These are phyloP conservation scores for Panulirus ornatus DNA, from an alignment of 1,140 invertebrate genomes.

Conservation along the genomic window DNA sequence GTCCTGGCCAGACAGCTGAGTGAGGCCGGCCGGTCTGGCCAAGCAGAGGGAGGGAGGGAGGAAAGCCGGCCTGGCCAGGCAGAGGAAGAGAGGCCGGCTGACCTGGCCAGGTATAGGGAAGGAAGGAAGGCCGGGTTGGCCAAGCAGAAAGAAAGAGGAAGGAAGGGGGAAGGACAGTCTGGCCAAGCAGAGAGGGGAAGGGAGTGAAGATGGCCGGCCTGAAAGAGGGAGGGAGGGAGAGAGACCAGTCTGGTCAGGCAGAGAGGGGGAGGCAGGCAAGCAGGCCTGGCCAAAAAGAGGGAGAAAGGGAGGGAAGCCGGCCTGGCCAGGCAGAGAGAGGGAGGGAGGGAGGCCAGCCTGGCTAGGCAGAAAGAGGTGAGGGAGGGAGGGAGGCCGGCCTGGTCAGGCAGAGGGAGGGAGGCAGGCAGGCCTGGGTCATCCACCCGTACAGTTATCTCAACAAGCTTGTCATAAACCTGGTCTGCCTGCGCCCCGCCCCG, in stretches of 20 bases:
- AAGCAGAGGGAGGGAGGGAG: neutral
- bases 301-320: neutral
- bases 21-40: neutral
- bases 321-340: too few relatives aligned
- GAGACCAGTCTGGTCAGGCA: too few relatives aligned
- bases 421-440: neutral
- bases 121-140: neutral
- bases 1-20: too few relatives aligned
- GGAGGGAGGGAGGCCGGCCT: neutral
- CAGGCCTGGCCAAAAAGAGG: neutral
- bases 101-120: too few relatives aligned
- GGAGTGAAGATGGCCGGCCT: neutral
- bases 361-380: neutral
- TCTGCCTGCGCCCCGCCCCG: neutral
- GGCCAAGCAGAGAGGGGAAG: neutral
- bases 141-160: neutral
- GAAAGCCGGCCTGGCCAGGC: neutral
- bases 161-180: neutral
- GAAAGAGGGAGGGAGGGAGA: neutral
- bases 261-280: neutral
- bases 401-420: constrained; percentile 13
- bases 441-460: constrained; percentile 47
- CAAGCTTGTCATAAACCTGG: constrained; percentile 26
- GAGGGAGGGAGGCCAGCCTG: neutral
- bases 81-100: too few relatives aligned